Percentiles rank a stretch among this genome's conserved stretches.
Evolutionary conservation across 37 sponge, comb jelly and placozoan genomes (phyloP).

Genomic region (Axinella damicornis): DNA sequence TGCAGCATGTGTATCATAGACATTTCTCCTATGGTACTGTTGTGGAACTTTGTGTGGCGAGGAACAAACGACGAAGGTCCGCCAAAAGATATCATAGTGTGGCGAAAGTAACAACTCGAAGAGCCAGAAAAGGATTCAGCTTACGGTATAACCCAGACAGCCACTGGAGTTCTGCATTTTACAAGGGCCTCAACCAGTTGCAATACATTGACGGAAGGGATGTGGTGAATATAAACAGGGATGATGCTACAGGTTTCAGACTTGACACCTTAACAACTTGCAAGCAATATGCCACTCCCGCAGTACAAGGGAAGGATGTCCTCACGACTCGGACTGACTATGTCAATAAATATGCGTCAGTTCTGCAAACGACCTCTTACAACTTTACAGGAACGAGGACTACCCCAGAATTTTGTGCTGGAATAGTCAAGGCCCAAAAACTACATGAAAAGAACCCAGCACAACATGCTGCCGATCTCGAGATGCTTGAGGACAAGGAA

Average conservation of each 20-base stretch:
- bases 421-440: conserved; percentile 23
- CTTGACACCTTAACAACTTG: conserved; percentile 51
- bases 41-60: conserved; percentile 39
- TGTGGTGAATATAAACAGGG: conserved; percentile 25
- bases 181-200: background rate
- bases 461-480: conserved; percentile 22
- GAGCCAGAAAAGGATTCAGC: conserved; percentile 28
- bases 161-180: conserved; percentile 10
- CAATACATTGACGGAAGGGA: conserved; percentile 37
- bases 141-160: conserved; percentile 30
- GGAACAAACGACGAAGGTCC: conserved; percentile 33
- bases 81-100: conserved; percentile 17
- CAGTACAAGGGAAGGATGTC: conserved; percentile 28
- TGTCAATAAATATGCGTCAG: conserved; percentile 39
- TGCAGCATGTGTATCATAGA: conserved; percentile 1
- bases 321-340: conserved; percentile 45
- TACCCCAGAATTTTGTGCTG: conserved; percentile 33
- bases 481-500: background rate
- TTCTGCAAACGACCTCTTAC: conserved; percentile 48
- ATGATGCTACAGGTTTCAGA: conserved; percentile 51
- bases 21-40: conserved; percentile 50
- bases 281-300: conserved; percentile 25
- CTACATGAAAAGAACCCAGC: conserved; percentile 31
- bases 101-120: conserved; percentile 40
- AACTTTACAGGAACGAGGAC: conserved; percentile 41